Conservation (phyloP, 2,888 invertebrate species). For the Zele albiditarsus region DNA sequence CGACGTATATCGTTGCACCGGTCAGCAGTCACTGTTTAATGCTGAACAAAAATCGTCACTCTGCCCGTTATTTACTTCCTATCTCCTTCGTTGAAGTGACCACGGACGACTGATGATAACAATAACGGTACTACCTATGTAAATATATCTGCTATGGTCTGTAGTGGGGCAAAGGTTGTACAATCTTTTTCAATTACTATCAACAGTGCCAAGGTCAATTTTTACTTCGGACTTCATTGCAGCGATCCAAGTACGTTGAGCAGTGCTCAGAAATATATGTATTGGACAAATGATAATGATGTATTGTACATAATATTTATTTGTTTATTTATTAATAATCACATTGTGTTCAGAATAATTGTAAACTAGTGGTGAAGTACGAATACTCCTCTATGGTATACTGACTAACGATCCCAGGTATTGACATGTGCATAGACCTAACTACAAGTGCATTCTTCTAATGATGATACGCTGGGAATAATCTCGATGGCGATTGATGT, state of each 20-base stretch:
- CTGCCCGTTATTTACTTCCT: not conserved
- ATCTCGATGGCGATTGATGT: not conserved
- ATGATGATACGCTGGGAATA: not conserved
- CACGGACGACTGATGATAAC: constrained; percentile 31
- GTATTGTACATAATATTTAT: not conserved
- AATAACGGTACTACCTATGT: constrained; percentile 35
- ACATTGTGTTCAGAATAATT: not conserved
- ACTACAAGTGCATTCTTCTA: not conserved
- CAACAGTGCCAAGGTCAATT: not conserved
- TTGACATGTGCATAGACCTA: not conserved
- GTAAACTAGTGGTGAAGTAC: not conserved
- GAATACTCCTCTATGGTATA: not conserved
- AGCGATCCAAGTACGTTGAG: no score
- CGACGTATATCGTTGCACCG: not conserved
- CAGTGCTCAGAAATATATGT: no score
- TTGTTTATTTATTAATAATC: not conserved
- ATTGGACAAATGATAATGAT: not conserved
- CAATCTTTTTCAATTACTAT: not conserved
- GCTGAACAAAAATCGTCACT: not conserved
- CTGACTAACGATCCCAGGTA: not conserved
- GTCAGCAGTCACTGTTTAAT: not conserved
- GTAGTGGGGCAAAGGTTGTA: constrained; percentile 5
- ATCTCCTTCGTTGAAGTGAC: constrained; percentile 18
- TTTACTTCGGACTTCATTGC: no score
- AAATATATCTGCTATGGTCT: constrained; percentile 7